Percentiles rank a stretch among this genome's conserved stretches.
These are phyloP conservation scores for Diarsia brunnea DNA, from an alignment of 2,888 invertebrate genomes.

Conservation along the genomic window DNA sequence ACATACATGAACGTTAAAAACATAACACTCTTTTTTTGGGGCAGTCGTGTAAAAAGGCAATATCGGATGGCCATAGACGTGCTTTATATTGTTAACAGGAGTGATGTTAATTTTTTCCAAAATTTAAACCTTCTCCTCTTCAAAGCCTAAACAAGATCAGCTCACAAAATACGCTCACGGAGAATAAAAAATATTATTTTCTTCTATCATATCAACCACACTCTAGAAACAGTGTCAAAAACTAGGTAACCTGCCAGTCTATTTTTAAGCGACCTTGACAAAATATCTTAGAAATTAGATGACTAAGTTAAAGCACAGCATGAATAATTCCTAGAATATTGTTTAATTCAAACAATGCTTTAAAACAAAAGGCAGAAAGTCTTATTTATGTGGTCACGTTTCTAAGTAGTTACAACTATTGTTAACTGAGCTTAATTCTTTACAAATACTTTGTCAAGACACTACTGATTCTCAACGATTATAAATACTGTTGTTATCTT, in stretches of 20 bases:
- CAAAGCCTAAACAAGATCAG: neutral
- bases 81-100: neutral
- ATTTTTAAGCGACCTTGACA: conserved; percentile 17
- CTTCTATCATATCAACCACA: neutral
- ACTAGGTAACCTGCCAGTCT: neutral
- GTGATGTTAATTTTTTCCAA: neutral
- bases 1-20: no score
- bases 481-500: conserved; percentile 1
- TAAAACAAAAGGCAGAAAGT: conserved; percentile 15
- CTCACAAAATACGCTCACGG: neutral
- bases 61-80: neutral
- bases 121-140: neutral
- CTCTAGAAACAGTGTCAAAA: neutral
- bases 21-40: no score
- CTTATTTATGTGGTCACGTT: conserved; percentile 41
- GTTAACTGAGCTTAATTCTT: conserved; percentile 6
- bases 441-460: conserved; percentile 31
- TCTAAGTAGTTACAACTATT: neutral
- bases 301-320: conserved; percentile 4
- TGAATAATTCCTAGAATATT: conserved; percentile 10
- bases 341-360: conserved; percentile 15
- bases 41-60: no score
- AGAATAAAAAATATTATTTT: neutral
- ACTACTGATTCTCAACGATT: neutral
- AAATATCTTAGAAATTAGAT: neutral